These are phyloP conservation scores for Hippolais icterina DNA, from an alignment of 2,113 vertebrate genomes.

Conservation along the genomic window DNA sequence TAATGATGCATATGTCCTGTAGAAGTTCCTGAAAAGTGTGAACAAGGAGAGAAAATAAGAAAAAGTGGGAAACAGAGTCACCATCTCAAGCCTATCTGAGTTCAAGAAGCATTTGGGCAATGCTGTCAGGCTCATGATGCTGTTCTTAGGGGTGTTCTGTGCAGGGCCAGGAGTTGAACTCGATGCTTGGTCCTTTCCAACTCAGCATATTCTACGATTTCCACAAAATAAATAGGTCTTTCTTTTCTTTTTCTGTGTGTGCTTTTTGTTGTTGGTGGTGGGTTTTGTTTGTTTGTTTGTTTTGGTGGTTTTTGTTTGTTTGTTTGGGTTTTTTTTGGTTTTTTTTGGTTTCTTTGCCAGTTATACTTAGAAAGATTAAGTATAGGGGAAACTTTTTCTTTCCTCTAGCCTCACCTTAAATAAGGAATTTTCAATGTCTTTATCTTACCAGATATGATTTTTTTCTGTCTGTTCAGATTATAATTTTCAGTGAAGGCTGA, in stretches of 20 bases:
- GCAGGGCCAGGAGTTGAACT: background rate
- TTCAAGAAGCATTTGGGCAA: background rate
- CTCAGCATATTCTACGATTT: background rate
- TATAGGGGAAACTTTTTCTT: background rate
- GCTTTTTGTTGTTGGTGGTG: too few species aligned
- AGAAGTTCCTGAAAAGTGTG: background rate
- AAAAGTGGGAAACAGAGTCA: background rate
- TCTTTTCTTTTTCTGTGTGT: background rate
- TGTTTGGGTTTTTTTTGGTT: too few species aligned
- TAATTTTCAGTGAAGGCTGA: background rate
- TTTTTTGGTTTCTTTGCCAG: rapidly evolving
- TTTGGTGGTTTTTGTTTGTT: too few species aligned
- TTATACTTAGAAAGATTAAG: background rate
- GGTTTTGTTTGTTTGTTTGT: too few species aligned
- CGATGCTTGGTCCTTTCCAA: rapidly evolving
- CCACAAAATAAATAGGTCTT: background rate
- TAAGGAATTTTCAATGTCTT: background rate
- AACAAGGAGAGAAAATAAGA: background rate
- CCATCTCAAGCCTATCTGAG: background rate
- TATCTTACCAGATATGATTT: background rate
- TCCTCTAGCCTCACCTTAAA: background rate
- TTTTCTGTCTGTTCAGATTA: background rate
- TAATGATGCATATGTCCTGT: background rate
- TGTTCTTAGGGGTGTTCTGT: background rate
- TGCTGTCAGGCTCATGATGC: background rate